These are phyloP conservation scores for Steatocranus sp. DNA, from an alignment of 2,797 vertebrate genomes.

Conservation along the genomic window DNA sequence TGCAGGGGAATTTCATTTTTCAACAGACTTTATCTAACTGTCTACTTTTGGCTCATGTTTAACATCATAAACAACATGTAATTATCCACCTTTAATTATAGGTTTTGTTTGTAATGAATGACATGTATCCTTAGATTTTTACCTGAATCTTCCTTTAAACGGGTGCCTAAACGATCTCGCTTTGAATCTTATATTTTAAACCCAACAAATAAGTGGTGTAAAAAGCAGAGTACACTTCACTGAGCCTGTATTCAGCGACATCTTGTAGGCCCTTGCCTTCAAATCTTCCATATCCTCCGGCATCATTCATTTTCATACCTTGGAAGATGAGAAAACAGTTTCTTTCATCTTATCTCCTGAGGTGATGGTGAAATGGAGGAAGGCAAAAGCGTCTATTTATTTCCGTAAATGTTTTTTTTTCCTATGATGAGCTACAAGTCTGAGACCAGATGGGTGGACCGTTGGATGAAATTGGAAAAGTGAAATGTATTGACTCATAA, in stretches of 20 bases:
- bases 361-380: slow-evolving; percentile 58
- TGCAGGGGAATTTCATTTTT: slow-evolving; percentile 51
- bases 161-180: background rate
- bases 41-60: background rate
- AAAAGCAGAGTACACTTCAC: slow-evolving; percentile 17
- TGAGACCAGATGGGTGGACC: slow-evolving; percentile 35
- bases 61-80: background rate
- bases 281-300: slow-evolving; percentile 28
- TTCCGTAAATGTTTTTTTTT: slow-evolving; percentile 52
- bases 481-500: slow-evolving; percentile 43
- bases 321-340: slow-evolving; percentile 49
- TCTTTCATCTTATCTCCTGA: slow-evolving; percentile 51
- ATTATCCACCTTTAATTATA: background rate
- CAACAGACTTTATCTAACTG: background rate
- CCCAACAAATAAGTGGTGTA: background rate
- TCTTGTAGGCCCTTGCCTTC: slow-evolving; percentile 4
- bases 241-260: slow-evolving; percentile 24
- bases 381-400: slow-evolving; percentile 55
- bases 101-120: background rate
- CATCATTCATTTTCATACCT: slow-evolving; percentile 57
- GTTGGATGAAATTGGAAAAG: slow-evolving; percentile 48
- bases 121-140: background rate
- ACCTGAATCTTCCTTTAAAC: background rate
- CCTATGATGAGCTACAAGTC: slow-evolving; percentile 32
- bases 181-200: background rate